Evolutionary conservation across 2,113 vertebrate species (phyloP), one percentile per base, ranked within the genome.

Genomic region (Neolamprologus caudopunctatus): DNA sequence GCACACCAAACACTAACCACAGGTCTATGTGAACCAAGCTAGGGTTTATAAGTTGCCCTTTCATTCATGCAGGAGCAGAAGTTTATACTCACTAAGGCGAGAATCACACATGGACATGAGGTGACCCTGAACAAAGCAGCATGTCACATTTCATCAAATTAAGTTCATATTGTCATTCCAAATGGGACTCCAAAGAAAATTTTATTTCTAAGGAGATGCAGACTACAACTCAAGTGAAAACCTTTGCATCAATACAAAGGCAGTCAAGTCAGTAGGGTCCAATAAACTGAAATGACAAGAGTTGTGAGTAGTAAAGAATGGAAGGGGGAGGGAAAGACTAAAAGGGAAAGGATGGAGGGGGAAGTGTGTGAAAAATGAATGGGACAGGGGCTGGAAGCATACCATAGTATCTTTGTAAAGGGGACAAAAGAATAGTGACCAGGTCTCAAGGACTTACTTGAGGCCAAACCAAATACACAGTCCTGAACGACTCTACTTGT

Each of bases 361-460:
- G 91, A 86, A 90, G 92, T 92, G 92, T 90, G 84, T 84, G 83
- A 66, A 66, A 93, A 91, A 91, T 89, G 90, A 92, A 93, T 94
- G 90, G 94, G 90, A 89, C 61, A 85, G 82, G 89, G 86, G 81
- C 79, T 91, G 71, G 88, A 89, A 84, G 88, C 83, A 93, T 89
- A 85, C 90, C 89, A 89, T 57, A 37, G 86, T 66, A 71, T 81
- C 85, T 92, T 86, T 91, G 82, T 58, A 88, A 88, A 40, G 26
- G 68, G 54, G 83, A 90, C 85, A 93, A 93, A 93, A 90, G 86
- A 90, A 83, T 33, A 88, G 81, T 85, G 82, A 88, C 83, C 83
- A 88, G 81, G 90, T 87, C 66, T 61, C 33, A 54, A 55, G 80
- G 82, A 63, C 42, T 91, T 80, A 81, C 71, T 85, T 24, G 81